These are phyloP conservation scores for Cyclina sinensis DNA, from an alignment of 1,140 invertebrate genomes.

Conservation along the genomic window DNA sequence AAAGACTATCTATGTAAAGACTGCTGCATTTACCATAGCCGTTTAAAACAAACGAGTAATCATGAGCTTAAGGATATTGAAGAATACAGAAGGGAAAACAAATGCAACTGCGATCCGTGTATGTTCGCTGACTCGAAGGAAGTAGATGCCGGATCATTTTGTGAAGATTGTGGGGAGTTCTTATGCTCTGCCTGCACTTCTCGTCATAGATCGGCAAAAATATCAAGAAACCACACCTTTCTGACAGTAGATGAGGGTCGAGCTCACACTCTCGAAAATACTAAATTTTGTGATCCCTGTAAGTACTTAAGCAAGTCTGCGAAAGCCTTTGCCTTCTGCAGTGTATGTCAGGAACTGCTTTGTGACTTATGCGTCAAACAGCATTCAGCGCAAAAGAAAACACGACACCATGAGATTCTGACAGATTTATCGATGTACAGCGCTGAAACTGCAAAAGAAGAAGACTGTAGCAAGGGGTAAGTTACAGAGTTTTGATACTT, in stretches of 20 bases:
- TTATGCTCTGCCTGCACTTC: background rate
- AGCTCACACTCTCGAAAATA: background rate
- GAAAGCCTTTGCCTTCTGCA: background rate
- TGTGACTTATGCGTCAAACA: conserved; percentile 6
- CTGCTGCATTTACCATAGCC: background rate
- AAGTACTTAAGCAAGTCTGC: background rate
- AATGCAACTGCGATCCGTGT: background rate
- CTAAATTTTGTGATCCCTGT: background rate
- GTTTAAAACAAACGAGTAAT: background rate
- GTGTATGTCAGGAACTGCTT: background rate
- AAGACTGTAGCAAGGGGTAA: background rate
- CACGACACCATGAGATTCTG: background rate
- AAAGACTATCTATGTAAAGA: background rate
- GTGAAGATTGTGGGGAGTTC: background rate
- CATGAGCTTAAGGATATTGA: background rate
- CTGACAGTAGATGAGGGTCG: background rate
- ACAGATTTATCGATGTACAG: background rate
- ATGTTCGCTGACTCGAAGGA: background rate
- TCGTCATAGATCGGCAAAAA: background rate
- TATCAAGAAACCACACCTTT: background rate
- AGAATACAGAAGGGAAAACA: background rate
- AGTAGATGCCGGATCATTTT: background rate
- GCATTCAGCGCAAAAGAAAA: background rate
- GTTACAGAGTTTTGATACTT: background rate
- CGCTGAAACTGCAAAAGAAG: background rate